Conservation (phyloP, 2,113 vertebrate species). For the Psettodes erumei region DNA sequence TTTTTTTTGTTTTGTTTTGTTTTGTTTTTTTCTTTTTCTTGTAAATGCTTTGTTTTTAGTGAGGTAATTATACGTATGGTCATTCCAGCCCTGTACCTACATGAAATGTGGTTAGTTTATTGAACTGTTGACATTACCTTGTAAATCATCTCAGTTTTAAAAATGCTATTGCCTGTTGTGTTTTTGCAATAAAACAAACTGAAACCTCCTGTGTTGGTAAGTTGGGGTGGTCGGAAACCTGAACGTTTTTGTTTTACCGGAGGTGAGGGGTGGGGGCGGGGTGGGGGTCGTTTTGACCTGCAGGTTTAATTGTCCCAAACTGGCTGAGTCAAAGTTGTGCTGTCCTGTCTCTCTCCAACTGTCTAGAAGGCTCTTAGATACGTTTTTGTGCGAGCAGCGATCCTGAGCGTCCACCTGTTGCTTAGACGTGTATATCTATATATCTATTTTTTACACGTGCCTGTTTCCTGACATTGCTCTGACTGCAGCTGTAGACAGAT, state of each 20-base stretch:
- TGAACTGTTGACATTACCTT: constrained; percentile 98
- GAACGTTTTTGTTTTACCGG: constrained; percentile 46
- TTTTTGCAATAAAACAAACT: constrained; percentile 99
- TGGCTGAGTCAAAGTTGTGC: constrained; percentile 73
- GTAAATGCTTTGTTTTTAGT: constrained; percentile 99
- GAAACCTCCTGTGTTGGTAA: constrained; percentile 99
- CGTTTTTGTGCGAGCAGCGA: constrained; percentile 44
- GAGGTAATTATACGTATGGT: constrained; percentile 95
- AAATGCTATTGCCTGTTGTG: constrained; percentile 97
- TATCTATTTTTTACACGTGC: constrained; percentile 36
- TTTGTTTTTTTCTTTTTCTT: constrained; percentile 87
- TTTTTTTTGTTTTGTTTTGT: constrained; percentile 69
- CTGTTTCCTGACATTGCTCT: constrained; percentile 58
- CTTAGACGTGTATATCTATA: too few species aligned
- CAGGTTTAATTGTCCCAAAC: constrained; percentile 59
- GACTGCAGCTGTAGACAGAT: constrained; percentile 60
- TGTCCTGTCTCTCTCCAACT: constrained; percentile 83
- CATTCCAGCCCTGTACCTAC: constrained; percentile 99
- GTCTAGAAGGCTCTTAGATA: constrained; percentile 73
- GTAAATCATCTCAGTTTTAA: constrained; percentile 99
- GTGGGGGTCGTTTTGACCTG: constrained; percentile 23
- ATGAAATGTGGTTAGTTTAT: constrained; percentile 98
- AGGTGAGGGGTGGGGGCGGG: neutral
- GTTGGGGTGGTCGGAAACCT: constrained; percentile 84
- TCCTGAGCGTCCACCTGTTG: constrained; percentile 48